Evolutionary conservation across 37 sponge, comb jelly and placozoan genomes (phyloP).

Genomic region (Axinella damicornis): DNA sequence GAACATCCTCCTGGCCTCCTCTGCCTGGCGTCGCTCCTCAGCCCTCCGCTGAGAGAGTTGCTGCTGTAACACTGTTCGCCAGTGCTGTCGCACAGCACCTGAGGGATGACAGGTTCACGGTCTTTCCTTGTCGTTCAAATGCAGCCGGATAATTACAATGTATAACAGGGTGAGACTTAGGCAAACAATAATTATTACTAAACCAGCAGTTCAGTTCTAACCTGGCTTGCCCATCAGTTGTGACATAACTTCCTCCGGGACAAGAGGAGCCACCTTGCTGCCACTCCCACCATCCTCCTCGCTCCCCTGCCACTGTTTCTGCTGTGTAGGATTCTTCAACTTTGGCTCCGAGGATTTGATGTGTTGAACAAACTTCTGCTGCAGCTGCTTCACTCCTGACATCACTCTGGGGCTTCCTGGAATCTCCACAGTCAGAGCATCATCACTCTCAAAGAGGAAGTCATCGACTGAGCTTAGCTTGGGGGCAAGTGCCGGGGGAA

Average conservation of each 20-base stretch:
- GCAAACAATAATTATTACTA: neutral
- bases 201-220: neutral
- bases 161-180: too few relatives aligned
- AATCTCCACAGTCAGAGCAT: neutral
- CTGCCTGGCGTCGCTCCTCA: constrained; percentile 39
- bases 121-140: too few relatives aligned
- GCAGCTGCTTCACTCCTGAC: constrained; percentile 20
- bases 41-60: constrained; percentile 59
- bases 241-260: constrained; percentile 14
- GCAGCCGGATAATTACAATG: too few relatives aligned
- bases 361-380: constrained; percentile 21
- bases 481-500: neutral
- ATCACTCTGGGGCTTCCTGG: too few relatives aligned
- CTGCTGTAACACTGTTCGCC: constrained; percentile 26
- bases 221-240: constrained; percentile 49
- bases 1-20: constrained; percentile 46
- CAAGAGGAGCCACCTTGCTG: neutral
- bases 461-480: constrained; percentile 2
- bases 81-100: constrained; percentile 57
- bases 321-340: neutral
- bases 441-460: neutral
- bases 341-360: neutral
- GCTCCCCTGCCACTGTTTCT: neutral
- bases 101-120: too few relatives aligned
- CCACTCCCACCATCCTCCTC: neutral